Evolutionary conservation across 2,888 invertebrate species (phyloP).

Genomic region (Rhabditophanes sp.): DNA sequence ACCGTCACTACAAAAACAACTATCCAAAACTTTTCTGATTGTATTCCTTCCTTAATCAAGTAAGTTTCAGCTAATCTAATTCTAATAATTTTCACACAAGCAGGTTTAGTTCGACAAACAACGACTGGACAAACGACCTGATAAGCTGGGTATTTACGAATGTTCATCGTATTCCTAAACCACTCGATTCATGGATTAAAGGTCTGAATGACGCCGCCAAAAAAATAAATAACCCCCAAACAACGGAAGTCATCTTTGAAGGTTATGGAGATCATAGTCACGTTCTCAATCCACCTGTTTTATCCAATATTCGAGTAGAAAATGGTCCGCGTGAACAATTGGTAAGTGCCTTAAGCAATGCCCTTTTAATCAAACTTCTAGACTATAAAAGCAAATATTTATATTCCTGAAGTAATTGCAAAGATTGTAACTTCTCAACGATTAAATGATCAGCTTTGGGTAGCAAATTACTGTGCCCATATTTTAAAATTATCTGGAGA

Average conservation of each 20-base stretch:
- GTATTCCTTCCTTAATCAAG: too few species aligned
- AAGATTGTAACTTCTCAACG: conserved; percentile 31
- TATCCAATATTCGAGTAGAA: conserved; percentile 26
- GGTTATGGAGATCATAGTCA: conserved; percentile 24
- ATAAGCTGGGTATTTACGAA: conserved; percentile 28
- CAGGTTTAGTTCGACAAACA: conserved; percentile 13
- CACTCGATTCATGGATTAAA: conserved; percentile 46
- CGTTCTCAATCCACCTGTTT: conserved; percentile 20
- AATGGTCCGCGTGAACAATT: conserved; percentile 30
- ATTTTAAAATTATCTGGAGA: too few species aligned
- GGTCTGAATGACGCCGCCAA: conserved; percentile 46
- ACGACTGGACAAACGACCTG: conserved; percentile 33
- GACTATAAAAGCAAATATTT: conserved; percentile 24
- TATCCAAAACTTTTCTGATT: too few species aligned
- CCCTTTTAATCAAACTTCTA: conserved; percentile 7
- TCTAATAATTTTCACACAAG: too few species aligned
- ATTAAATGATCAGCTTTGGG: conserved; percentile 26
- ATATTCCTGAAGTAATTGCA: conserved; percentile 22
- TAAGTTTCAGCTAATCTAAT: too few species aligned
- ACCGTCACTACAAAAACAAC: too few species aligned
- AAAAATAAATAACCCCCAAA: conserved; percentile 43
- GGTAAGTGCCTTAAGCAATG: conserved; percentile 12
- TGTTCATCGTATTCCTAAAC: conserved; percentile 24
- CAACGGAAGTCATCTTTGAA: conserved; percentile 35
- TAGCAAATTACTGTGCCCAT: conserved; percentile 30